These are phyloP conservation scores for Noctua janthina DNA, from an alignment of 2,888 invertebrate genomes.

Conservation along the genomic window DNA sequence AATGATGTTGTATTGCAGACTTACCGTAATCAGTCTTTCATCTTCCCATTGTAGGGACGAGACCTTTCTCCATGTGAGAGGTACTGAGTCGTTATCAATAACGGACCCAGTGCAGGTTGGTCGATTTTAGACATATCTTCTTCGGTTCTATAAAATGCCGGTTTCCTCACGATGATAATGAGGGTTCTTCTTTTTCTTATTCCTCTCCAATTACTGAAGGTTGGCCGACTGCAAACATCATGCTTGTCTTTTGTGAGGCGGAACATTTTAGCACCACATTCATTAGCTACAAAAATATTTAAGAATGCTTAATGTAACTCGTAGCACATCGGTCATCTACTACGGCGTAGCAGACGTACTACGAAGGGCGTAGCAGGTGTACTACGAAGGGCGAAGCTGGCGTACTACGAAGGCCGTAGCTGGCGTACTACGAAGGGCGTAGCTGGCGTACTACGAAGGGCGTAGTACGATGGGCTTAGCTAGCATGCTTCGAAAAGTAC, in stretches of 20 bases:
- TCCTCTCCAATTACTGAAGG: neutral
- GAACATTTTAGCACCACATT: neutral
- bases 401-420: too few species aligned
- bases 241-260: neutral
- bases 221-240: neutral
- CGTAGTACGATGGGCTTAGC: neutral
- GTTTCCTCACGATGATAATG: neutral
- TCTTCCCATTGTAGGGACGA: rapidly evolving
- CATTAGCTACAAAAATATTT: neutral
- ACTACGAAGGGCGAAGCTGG: too few species aligned
- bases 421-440: neutral
- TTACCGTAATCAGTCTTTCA: neutral
- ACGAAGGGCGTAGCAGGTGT: neutral
- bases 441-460: neutral
- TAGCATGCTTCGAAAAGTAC: neutral
- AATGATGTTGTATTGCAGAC: neutral
- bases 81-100: neutral
- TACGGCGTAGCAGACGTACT: constrained; percentile 3
- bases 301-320: neutral
- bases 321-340: neutral
- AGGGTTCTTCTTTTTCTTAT: neutral
- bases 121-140: neutral
- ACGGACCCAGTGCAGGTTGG: neutral
- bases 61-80: neutral
- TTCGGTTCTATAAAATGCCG: neutral